Base-by-base conservation (phyloP, 2,888 invertebrate genomes). In the Heliconius ethilla region DNA sequence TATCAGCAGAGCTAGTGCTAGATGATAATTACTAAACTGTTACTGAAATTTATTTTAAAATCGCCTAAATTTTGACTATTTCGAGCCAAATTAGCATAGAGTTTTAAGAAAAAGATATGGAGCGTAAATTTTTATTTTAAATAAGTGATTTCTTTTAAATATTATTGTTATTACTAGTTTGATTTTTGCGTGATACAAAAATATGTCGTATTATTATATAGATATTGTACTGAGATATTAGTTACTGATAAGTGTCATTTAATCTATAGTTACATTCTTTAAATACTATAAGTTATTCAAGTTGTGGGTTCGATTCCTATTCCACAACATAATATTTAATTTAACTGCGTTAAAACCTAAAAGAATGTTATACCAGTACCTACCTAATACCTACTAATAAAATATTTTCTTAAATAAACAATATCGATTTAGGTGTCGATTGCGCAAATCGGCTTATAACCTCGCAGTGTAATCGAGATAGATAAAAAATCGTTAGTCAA, bases 401-500 rank as follows among this genome's bases (percentile, higher is more conserved):
- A 25, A 69, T 40, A 69, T 45, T 75, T 78, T 81, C 27, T 77
- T 69, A 74, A 74, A 13, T 37, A 72, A 59, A 72, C 15, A 72
- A 59, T 74, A 70, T 70, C 45, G 51, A 75, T 75, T 69, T 79
- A 79, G 76, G 70, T 80, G 69, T 78, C 81, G 81, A 76, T 88
- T 88, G 85, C 86, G 84, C 85, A 87, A 88, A 78, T 22, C 80
- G 75, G 72, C 62, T 78, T 75, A 70, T 82, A 85, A 82, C 89
- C 90, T 90, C 86, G 89, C 22, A 33, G 15, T 66, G 76, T 80
- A 83, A 82, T 82, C 81, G 83, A 77, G 72, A 79, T 79, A 79
- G 81, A 83, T 83, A 86, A 88, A 89, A 86, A 87, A 84, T 83
- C 82, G 80, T 86, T 86, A 84, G 85, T 84, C 86, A 87, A 88